These are phyloP conservation scores for Sminthurides bifidus DNA, from an alignment of 1,140 invertebrate genomes.

Conservation along the genomic window DNA sequence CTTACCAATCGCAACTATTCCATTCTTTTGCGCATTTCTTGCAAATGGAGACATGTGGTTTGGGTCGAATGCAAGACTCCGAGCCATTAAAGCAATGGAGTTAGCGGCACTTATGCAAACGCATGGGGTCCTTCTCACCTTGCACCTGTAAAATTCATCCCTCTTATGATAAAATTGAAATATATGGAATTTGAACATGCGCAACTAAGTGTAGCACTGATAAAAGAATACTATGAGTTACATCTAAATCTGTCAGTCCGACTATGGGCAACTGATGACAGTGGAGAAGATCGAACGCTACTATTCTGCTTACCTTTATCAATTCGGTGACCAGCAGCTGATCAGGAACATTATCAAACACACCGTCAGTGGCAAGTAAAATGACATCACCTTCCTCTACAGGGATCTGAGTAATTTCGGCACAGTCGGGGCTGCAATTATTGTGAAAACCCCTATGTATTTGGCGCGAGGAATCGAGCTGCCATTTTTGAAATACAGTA, in stretches of 20 bases:
- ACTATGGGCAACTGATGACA: no score
- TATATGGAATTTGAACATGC: no score
- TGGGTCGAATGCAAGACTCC: slow-evolving; percentile 81
- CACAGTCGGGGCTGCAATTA: slow-evolving; percentile 65
- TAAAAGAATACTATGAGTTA: no score
- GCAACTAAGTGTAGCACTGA: no score
- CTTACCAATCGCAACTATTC: slow-evolving; percentile 80
- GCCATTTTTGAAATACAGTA: no score
- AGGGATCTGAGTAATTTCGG: slow-evolving; percentile 76
- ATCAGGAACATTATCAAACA: slow-evolving; percentile 95
- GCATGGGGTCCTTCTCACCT: slow-evolving; percentile 55
- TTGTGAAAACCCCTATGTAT: background rate
- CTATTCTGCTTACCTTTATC: slow-evolving; percentile 44
- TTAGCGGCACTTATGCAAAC: slow-evolving; percentile 82
- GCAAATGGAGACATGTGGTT: slow-evolving; percentile 93
- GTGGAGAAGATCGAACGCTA: no score
- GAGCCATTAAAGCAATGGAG: slow-evolving; percentile 85
- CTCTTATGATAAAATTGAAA: no score
- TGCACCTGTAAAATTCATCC: slow-evolving; percentile 37
- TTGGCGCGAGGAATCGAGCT: background rate
- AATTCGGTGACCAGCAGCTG: slow-evolving; percentile 71
- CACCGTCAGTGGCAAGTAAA: slow-evolving; percentile 88
- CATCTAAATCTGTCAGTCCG: no score
- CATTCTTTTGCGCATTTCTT: slow-evolving; percentile 76
- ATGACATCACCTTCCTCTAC: slow-evolving; percentile 93